These are phyloP conservation scores for Dolichomitus sp. DNA, from an alignment of 2,888 invertebrate genomes.

Conservation along the genomic window DNA sequence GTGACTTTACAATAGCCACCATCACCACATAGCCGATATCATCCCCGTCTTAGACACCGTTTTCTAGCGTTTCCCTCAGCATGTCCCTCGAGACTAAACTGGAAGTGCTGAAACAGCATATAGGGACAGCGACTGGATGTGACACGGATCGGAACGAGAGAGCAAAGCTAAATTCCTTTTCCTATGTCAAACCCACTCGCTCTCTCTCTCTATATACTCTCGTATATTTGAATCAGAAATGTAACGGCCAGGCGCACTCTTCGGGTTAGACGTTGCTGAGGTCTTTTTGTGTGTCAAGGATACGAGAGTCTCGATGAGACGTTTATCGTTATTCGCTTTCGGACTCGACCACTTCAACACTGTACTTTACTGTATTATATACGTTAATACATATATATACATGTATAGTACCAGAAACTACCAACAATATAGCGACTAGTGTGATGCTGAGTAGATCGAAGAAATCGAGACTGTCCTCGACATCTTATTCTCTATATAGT, in stretches of 20 bases:
- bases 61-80: not conserved
- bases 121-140: not conserved
- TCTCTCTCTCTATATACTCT: slow-evolving; percentile 11
- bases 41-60: slow-evolving; percentile 6
- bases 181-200: not conserved
- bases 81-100: slow-evolving; percentile 2
- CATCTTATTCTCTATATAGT: slow-evolving; percentile 9
- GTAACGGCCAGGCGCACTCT: slow-evolving; percentile 58
- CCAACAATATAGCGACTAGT: not conserved
- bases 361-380: not conserved
- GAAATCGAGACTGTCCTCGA: slow-evolving; percentile 38
- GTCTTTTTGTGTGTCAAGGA: slow-evolving; percentile 76
- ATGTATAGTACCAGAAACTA: slow-evolving; percentile 15
- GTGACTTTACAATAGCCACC: slow-evolving; percentile 21
- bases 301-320: slow-evolving; percentile 63
- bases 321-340: slow-evolving; percentile 48
- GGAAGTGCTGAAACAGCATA: slow-evolving; percentile 18
- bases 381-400: slow-evolving; percentile 12
- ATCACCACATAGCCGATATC: not conserved
- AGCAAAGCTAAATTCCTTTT: not conserved
- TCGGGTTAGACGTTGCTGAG: slow-evolving; percentile 55
- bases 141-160: not conserved
- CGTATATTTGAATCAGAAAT: slow-evolving; percentile 75
- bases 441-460: slow-evolving; percentile 30
- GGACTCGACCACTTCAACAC: slow-evolving; percentile 20